phyloP scores from a whole-genome alignment of 2,113 vertebrate genomes.

The Haemorhous mexicanus region DNA sequence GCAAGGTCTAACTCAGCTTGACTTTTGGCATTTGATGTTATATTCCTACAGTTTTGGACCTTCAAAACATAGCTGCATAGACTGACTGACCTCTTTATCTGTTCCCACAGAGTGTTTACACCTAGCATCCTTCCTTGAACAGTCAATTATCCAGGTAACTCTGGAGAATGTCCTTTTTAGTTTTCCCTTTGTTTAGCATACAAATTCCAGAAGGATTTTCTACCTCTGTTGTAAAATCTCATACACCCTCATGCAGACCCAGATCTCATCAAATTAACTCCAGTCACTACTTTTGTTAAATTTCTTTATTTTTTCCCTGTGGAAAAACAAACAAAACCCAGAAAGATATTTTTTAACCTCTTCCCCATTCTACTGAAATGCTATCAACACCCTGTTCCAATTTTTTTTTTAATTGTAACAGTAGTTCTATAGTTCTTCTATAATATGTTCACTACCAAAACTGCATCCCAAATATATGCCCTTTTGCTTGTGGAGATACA shows the following conservation, averaged over 20 bases:
- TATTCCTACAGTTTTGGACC: not conserved
- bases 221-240: not conserved
- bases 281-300: not conserved
- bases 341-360: not conserved
- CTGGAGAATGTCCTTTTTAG: not conserved
- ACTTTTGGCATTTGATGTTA: conserved; percentile 42
- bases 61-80: conserved; percentile 7
- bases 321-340: not conserved
- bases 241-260: not conserved
- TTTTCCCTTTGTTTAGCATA: not conserved
- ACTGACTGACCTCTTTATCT: not conserved
- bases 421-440: not conserved
- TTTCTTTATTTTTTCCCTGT: not conserved
- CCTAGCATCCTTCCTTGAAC: not conserved
- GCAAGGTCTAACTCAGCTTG: conserved; percentile 60
- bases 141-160: conserved; percentile 8
- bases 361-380: not conserved
- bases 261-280: not conserved
- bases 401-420: not conserved
- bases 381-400: not conserved
- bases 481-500: not conserved
- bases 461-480: not conserved
- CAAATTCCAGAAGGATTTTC: not conserved
- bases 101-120: conserved; percentile 32
- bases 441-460: not conserved